A percentile compares a stretch with the other conserved stretches of the same genome.
Evolutionary conservation across 2,888 invertebrate genomes (phyloP).

Genomic region (Phyllotreta striolata): DNA sequence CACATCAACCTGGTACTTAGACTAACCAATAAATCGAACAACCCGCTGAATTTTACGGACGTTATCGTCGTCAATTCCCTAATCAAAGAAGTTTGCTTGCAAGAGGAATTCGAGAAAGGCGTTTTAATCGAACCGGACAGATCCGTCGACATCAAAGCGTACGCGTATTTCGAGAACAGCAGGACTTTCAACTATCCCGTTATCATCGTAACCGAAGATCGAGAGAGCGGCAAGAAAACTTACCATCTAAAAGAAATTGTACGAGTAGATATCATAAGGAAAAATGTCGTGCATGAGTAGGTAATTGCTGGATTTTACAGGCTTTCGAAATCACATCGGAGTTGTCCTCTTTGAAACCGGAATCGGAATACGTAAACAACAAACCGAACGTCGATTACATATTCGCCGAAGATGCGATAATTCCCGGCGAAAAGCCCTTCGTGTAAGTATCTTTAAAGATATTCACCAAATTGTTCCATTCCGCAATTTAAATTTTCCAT

Average conservation of each 20-base stretch:
- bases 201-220: conserved; percentile 24
- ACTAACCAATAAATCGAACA: conserved; percentile 17
- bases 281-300: neutral
- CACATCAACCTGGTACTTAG: conserved; percentile 19
- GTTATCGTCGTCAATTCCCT: conserved; percentile 31
- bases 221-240: neutral
- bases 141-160: conserved; percentile 17
- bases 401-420: conserved; percentile 14
- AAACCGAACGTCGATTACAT: conserved; percentile 9
- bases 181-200: conserved; percentile 30
- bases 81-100: conserved; percentile 19
- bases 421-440: conserved; percentile 32
- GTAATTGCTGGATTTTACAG: conserved; percentile 30
- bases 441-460: conserved; percentile 32
- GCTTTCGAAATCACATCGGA: conserved; percentile 33
- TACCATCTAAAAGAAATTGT: conserved; percentile 42
- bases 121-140: conserved; percentile 6
- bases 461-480: too few relatives aligned
- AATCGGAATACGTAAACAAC: conserved; percentile 13
- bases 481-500: too few relatives aligned
- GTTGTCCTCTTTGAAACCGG: conserved; percentile 30
- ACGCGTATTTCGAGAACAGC: conserved; percentile 36
- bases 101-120: conserved; percentile 24
- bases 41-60: conserved; percentile 24
- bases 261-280: conserved; percentile 26